A percentile compares a stretch with the other conserved stretches of the same genome.
phyloP scores from a whole-genome alignment of 2,113 vertebrate species.

The Cyanoramphus novaezelandiae region DNA sequence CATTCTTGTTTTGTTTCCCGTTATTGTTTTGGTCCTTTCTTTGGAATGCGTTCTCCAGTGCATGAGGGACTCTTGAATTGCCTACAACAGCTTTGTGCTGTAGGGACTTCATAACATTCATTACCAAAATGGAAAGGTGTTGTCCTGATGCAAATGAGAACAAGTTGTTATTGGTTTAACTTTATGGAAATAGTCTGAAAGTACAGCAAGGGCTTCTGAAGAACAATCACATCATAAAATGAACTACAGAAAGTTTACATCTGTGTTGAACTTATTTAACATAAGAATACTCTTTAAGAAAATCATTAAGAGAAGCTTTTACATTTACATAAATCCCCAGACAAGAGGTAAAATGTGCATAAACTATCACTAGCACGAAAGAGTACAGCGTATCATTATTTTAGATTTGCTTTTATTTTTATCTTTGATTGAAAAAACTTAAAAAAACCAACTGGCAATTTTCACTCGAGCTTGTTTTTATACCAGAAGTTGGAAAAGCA shows the following conservation, averaged over 20 bases:
- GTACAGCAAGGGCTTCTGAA: neutral
- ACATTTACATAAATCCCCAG: neutral
- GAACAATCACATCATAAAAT: neutral
- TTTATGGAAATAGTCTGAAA: neutral
- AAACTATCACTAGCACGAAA: neutral
- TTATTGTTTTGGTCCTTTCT: conserved; percentile 46
- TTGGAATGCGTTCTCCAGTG: neutral
- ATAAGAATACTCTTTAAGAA: neutral
- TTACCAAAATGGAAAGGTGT: neutral
- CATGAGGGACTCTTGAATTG: neutral
- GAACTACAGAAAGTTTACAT: neutral
- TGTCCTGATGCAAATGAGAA: neutral
- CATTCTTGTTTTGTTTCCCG: neutral
- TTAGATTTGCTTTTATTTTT: conserved; percentile 5
- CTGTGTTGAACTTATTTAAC: neutral
- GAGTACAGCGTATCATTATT: neutral
- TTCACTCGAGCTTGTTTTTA: neutral
- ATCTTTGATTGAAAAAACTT: neutral
- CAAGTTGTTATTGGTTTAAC: neutral
- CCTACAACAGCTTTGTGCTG: neutral
- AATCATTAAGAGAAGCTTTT: neutral
- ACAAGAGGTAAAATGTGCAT: neutral
- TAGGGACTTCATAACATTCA: neutral
- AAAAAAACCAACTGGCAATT: neutral
- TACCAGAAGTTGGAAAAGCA: neutral